Evolutionary conservation across 1,140 invertebrate genomes (phyloP).

Genomic region (Drosophila neocordata): DNA sequence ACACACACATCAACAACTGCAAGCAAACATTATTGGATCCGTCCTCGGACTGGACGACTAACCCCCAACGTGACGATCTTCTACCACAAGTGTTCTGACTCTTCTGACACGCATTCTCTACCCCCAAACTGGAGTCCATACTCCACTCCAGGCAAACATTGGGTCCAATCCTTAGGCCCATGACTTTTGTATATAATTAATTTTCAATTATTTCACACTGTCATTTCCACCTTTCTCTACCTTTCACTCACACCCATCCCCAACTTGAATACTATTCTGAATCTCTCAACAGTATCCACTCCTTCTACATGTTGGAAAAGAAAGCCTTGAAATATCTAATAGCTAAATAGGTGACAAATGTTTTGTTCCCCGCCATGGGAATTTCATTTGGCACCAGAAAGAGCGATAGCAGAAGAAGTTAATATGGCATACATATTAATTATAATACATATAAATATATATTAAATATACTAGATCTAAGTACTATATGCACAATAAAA

Average conservation of each 20-base stretch:
- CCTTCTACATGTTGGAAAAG: slow-evolving; percentile 1
- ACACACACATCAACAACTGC: slow-evolving; percentile 31
- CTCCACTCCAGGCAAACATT: neutral
- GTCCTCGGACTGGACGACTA: slow-evolving; percentile 36
- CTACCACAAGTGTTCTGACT: slow-evolving; percentile 20
- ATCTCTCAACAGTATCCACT: neutral
- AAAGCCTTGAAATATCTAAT: slow-evolving; percentile 48
- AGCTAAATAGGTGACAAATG: slow-evolving; percentile 68
- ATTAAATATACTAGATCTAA: slow-evolving; percentile 78
- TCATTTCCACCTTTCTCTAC: slow-evolving; percentile 21
- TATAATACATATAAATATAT: slow-evolving; percentile 66
- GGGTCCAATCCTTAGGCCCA: slow-evolving; percentile 49
- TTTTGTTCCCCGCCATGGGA: slow-evolving; percentile 55
- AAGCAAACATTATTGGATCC: slow-evolving; percentile 35
- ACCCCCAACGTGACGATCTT: slow-evolving; percentile 37
- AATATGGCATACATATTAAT: slow-evolving; percentile 30
- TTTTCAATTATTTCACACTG: slow-evolving; percentile 52
- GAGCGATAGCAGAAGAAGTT: slow-evolving; percentile 49
- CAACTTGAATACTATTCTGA: slow-evolving; percentile 27
- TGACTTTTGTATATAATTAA: slow-evolving; percentile 73
- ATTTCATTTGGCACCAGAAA: slow-evolving; percentile 53
- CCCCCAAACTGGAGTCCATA: neutral
- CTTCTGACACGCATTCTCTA: slow-evolving; percentile 11
- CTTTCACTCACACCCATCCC: slow-evolving; percentile 14
- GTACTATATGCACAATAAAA: slow-evolving; percentile 82